Base-by-base conservation (phyloP, 2,113 vertebrate genomes). In the Puffinus mauretanicus region DNA sequence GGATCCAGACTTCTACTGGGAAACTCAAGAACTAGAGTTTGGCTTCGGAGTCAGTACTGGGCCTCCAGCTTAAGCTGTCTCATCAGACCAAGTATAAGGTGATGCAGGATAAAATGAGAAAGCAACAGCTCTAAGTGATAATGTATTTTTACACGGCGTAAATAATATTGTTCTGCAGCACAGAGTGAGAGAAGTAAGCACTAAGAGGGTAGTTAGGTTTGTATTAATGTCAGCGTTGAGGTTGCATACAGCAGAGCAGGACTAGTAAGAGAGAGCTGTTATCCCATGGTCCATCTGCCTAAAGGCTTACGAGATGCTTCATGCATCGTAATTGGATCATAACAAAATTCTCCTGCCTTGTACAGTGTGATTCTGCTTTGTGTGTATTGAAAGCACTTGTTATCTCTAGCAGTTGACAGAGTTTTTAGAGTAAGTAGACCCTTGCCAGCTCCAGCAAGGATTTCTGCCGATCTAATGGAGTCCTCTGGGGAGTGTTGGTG, bases 381-480 rank as follows among this genome's bases (percentile, higher is more conserved):
- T 58, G 44, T 47, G 24, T 44, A 87, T n/a, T 64, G 57, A 64
- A 65, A 70, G 38, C 34, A 3, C 30, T 52, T 24, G 11, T 13
- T 77, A 26, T 9, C 26, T 67, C 24, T 57, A 44, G 65, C 16
- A 14, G 30, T 57, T 78, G 61, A 12, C 10, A 2, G 40, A 61
- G 10, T 26, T 57, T 79, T 38, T 79, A 32, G 15, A 30, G 34
- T 26, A n/a, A 73, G 24, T 30, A 27, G 49, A 16, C 1, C 7
- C 14, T 38, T 75, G n/a, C 26, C 27, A 34, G 46, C 27, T 44
- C 51, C 44, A 61, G 57, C 22, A 9, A 34, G 66, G 34, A 19
- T 44, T 86, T 64, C 44, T 54, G 1, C 11, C 0, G 3, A 6
- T 38, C 21, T 49, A 0, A 6, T 27, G 29, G 60, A 26, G 14